Percentiles rank a stretch among this genome's conserved stretches.
Evolutionary conservation across 23 tunicate species (phyloP).

Genomic region (Corella eumyota): DNA sequence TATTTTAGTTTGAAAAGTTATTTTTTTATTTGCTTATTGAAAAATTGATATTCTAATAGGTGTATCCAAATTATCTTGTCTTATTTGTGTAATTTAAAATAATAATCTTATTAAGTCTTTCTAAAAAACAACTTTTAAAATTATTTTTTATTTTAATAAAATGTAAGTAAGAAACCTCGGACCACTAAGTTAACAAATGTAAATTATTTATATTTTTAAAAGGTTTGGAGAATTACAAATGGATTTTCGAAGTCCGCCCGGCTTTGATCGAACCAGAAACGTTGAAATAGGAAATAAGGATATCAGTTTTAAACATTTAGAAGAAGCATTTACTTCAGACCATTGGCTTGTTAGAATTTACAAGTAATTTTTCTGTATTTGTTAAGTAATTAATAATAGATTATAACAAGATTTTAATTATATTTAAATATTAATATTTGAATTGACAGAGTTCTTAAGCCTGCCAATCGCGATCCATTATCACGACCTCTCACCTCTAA

Average conservation of each 20-base stretch:
- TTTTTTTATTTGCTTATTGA: too few species aligned
- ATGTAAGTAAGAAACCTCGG: too few species aligned
- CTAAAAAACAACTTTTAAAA: too few species aligned
- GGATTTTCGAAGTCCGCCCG: slow-evolving; percentile 87
- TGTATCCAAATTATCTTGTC: too few species aligned
- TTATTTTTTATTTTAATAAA: too few species aligned
- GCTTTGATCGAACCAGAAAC: slow-evolving; percentile 91
- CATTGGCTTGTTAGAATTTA: slow-evolving; percentile 99
- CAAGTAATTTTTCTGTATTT: slow-evolving; percentile 27
- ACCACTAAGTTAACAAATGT: not conserved
- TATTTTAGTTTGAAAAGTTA: too few species aligned
- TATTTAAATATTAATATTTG: not conserved
- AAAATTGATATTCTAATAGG: too few species aligned
- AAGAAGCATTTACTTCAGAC: slow-evolving; percentile 98
- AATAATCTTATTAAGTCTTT: too few species aligned
- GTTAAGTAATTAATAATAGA: not conserved
- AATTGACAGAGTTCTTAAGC: slow-evolving; percentile 73
- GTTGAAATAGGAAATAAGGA: slow-evolving; percentile 98
- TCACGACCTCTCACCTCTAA: slow-evolving; percentile 52
- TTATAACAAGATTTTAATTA: not conserved
- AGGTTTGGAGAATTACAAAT: slow-evolving; percentile 94
- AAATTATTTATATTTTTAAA: not conserved
- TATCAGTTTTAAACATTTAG: slow-evolving; percentile 89
- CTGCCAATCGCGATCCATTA: slow-evolving; percentile 68
- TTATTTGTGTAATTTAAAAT: too few species aligned